These are phyloP conservation scores for Bovichtus variegatus DNA, from an alignment of 2,797 vertebrate genomes.

Conservation along the genomic window DNA sequence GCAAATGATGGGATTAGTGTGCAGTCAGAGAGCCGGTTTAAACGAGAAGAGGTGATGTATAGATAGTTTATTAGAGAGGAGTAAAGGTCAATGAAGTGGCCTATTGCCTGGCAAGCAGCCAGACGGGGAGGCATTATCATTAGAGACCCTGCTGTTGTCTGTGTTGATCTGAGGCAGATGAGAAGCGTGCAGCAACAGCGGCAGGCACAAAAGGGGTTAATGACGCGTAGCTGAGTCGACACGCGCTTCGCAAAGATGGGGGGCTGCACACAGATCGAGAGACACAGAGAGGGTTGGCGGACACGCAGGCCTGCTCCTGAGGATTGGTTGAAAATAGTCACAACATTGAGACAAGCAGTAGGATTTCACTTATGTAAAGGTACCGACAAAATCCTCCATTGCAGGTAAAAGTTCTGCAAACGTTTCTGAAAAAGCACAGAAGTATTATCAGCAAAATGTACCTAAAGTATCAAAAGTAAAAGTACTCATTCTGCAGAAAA, in stretches of 20 bases:
- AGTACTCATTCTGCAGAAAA: neutral
- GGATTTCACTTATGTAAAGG: neutral
- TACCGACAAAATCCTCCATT: neutral
- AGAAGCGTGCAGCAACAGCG: constrained; percentile 65
- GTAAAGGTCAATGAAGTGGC: constrained; percentile 29
- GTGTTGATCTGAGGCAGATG: constrained; percentile 53
- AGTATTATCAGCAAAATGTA: neutral
- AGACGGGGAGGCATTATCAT: constrained; percentile 45
- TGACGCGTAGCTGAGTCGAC: constrained; percentile 71
- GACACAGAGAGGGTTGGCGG: constrained; percentile 10
- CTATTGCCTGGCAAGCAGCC: constrained; percentile 48
- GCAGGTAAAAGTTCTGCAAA: neutral
- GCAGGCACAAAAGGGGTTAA: constrained; percentile 72
- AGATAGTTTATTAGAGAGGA: constrained; percentile 34
- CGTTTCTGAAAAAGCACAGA: neutral
- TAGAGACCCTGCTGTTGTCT: constrained; percentile 55
- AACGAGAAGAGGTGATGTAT: constrained; percentile 33
- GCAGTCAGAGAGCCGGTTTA: neutral
- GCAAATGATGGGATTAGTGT: constrained; percentile 15
- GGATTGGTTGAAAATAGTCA: constrained; percentile 6
- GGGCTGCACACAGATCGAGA: neutral
- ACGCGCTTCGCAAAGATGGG: constrained; percentile 45
- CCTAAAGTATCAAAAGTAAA: neutral
- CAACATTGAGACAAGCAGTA: neutral
- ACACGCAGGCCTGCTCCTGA: constrained; percentile 5